Evolutionary conservation across 2,888 invertebrate species (phyloP).

Genomic region (Helicoverpa assulta): DNA sequence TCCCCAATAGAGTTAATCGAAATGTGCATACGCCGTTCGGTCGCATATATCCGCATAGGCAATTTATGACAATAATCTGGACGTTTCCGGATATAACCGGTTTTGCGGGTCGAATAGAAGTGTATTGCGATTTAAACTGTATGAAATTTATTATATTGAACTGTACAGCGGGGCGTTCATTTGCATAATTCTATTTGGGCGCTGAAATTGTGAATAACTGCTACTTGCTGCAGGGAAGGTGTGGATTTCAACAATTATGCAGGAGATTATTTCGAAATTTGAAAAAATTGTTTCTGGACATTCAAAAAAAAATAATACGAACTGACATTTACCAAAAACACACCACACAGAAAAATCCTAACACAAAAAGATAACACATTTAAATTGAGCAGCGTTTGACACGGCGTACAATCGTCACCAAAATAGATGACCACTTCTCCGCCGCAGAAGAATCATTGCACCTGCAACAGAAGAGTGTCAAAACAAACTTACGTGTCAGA

Average conservation of each 20-base stretch:
- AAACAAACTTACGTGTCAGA: constrained; percentile 85
- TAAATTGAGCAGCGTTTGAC: not conserved
- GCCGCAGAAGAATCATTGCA: constrained; percentile 13
- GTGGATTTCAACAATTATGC: constrained; percentile 2
- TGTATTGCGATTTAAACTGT: constrained; percentile 77
- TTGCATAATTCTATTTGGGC: constrained; percentile 70
- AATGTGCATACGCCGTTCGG: constrained; percentile 73
- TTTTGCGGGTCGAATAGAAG: constrained; percentile 77
- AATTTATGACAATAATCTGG: constrained; percentile 87
- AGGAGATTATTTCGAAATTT: too few relatives aligned
- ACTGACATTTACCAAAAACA: not conserved
- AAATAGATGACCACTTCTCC: not conserved
- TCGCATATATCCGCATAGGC: constrained; percentile 66
- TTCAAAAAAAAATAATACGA: too few relatives aligned
- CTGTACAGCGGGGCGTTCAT: constrained; percentile 68
- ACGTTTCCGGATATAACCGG: constrained; percentile 76
- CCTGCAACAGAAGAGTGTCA: constrained; percentile 78
- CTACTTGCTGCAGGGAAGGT: constrained; percentile 8
- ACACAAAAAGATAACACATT: not conserved
- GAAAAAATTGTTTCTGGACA: too few relatives aligned
- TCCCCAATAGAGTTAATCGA: constrained; percentile 77
- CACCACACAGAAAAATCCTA: constrained; percentile 2
- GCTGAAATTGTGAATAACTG: constrained; percentile 31
- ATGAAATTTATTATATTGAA: constrained; percentile 75
- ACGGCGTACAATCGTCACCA: too few relatives aligned